Conservation (phyloP, 2,888 invertebrate genomes). For the Cataglyphis rosenhaueri region DNA sequence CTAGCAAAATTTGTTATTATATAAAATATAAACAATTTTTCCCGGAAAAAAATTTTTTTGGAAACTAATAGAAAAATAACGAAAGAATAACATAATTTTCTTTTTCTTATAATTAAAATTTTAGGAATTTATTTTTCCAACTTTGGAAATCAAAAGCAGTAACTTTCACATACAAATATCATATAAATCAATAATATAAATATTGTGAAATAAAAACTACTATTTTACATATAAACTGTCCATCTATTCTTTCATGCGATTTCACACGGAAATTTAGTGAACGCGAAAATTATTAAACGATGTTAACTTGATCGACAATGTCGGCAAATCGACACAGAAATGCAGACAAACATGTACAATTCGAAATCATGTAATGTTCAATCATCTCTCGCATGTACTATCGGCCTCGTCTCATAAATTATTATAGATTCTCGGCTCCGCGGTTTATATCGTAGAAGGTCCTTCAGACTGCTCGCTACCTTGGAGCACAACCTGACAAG, state of each 20-base stretch:
- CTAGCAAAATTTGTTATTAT: not conserved
- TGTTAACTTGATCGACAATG: not conserved
- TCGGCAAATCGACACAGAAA: not conserved
- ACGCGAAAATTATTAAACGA: not conserved
- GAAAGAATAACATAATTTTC: not conserved
- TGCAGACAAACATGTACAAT: not conserved
- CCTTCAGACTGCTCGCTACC: conserved; percentile 61
- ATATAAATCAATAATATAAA: too few species aligned
- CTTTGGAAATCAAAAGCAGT: not conserved
- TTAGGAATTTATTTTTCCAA: not conserved
- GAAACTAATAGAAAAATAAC: not conserved
- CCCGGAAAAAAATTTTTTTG: not conserved
- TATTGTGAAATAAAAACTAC: not conserved
- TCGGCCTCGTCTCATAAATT: conserved; percentile 55
- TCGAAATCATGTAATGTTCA: conserved; percentile 18
- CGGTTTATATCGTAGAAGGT: conserved; percentile 61
- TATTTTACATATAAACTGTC: not conserved
- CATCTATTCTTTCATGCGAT: not conserved
- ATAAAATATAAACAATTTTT: not conserved
- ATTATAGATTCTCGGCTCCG: conserved; percentile 42
- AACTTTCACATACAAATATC: not conserved
- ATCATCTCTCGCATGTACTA: not conserved
- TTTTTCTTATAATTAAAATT: not conserved
- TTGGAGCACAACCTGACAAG: conserved; percentile 73
- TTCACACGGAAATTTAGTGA: not conserved